Evolutionary conservation across 2,888 invertebrate species (phyloP).

Genomic region (Epiblema foenella): DNA sequence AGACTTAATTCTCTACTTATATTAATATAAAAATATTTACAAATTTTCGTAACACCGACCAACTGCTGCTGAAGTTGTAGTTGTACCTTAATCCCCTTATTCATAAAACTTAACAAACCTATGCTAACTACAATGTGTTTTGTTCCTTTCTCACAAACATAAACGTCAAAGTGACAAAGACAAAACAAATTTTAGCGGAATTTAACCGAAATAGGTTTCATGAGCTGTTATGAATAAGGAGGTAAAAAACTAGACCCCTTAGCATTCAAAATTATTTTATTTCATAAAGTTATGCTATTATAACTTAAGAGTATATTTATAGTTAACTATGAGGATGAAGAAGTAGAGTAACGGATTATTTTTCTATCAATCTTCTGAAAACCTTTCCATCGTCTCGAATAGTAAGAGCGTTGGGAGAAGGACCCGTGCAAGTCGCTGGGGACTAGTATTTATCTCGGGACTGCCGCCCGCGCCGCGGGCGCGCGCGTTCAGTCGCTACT

Average conservation of each 20-base stretch:
- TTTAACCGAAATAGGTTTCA: no score
- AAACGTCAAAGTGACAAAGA: no score
- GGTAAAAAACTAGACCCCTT: conserved; percentile 33
- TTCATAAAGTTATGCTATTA: conserved; percentile 51
- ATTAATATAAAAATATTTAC: conserved; percentile 61
- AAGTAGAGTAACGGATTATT: conserved; percentile 63
- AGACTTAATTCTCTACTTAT: conserved; percentile 51
- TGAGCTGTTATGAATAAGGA: no score
- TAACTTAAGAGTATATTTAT: conserved; percentile 58
- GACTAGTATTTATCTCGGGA: conserved; percentile 59
- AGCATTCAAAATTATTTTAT: conserved; percentile 50
- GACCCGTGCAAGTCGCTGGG: conserved; percentile 46
- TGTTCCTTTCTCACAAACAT: no score
- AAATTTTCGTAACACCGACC: conserved; percentile 53
- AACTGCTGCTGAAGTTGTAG: conserved; percentile 44
- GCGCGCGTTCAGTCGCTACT: conserved; percentile 50
- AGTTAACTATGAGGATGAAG: conserved; percentile 48
- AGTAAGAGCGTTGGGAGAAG: conserved; percentile 44
- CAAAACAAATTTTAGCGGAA: no score
- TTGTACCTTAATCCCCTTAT: conserved; percentile 31
- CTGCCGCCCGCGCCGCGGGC: conserved; percentile 44
- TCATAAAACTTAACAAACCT: no score
- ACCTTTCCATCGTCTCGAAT: conserved; percentile 51
- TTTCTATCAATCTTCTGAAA: conserved; percentile 70
- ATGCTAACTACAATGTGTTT: no score